Evolutionary conservation across 2,797 vertebrate genomes (phyloP), one percentile per base, ranked within the genome.

Genomic region (Pangasius krempfi): DNA sequence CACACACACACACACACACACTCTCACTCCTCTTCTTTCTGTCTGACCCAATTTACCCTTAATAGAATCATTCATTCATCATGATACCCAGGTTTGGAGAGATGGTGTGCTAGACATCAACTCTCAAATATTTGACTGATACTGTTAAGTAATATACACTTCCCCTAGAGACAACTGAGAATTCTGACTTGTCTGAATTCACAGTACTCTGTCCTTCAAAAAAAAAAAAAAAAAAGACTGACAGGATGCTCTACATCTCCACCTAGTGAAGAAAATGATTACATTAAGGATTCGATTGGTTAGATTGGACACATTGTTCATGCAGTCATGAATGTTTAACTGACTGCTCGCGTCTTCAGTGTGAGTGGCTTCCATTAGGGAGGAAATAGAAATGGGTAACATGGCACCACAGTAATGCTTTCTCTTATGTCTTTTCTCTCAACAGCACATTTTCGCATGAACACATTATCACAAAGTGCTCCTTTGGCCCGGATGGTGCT

Each of bases 41-140:
- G 88, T 78, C n/a, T 93, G 94, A 94, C 94, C 94, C 91, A 94
- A 91, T 94, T 94, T 92, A 92, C 89, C 90, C 85, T 70, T 85
- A 64, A 87, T 80, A 86, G 88, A 89, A 92, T 79, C 47, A 62
- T 88, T 94, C 93, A 94, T 95, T 94, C 94, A 60, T 92, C 88
- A 88, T 90, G 90, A 93, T 92, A 89, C 87, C 90, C 2, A 83
- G 88, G 91, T 91, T 79, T 25, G n/a, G 87, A 92, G 91, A 93
- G 68, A 86, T 72, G 68, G 64, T 89, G 85, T 87, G 85, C 90
- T 86, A 89, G 90, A 93, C 92, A 93, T 90, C 92, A 92, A 27
- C 25, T 82, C 64, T 76, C 27, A 50, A 30, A 79, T 56, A 54
- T 79, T 20, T 79, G 50, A 27, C 75, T 30, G 27, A 52, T 33